Evolutionary conservation across 2,113 vertebrate species (phyloP).

Genomic region (Silurus asotus): DNA sequence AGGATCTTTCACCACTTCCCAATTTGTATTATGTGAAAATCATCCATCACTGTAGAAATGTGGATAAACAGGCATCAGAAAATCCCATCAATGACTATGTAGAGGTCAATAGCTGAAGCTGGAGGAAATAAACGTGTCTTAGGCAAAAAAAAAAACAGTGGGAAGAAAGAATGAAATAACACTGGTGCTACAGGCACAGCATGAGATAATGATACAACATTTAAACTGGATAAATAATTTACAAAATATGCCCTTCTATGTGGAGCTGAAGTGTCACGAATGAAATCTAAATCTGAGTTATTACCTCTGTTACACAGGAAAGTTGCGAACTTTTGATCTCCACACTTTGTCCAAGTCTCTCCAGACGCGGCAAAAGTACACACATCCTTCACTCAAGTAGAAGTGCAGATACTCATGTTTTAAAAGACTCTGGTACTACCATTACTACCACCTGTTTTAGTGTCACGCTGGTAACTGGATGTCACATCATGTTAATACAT

Average conservation of each 20-base stretch:
- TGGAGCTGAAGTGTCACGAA: not conserved
- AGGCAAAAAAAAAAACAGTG: no score
- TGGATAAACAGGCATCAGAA: not conserved
- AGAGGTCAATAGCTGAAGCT: not conserved
- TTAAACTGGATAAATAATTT: not conserved
- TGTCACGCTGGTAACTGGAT: no score
- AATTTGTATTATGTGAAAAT: constrained; percentile 30
- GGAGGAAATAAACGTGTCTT: not conserved
- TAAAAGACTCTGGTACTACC: no score
- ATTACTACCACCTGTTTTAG: no score
- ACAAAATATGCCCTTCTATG: not conserved
- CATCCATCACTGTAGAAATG: constrained; percentile 23
- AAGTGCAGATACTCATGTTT: no score
- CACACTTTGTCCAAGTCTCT: not conserved
- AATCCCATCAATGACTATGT: not conserved
- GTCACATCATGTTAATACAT: no score
- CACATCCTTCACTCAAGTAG: no score
- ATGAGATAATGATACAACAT: not conserved
- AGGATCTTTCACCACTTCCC: constrained; percentile 5
- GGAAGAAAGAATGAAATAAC: not conserved
- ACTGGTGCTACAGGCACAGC: not conserved
- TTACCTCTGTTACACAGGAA: not conserved
- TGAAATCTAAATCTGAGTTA: not conserved
- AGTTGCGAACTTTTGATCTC: not conserved
- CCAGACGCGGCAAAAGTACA: no score